Evolutionary conservation across 2,888 invertebrate species (phyloP), one percentile per base, ranked within the genome.

Genomic region (Oscheius onirici): DNA sequence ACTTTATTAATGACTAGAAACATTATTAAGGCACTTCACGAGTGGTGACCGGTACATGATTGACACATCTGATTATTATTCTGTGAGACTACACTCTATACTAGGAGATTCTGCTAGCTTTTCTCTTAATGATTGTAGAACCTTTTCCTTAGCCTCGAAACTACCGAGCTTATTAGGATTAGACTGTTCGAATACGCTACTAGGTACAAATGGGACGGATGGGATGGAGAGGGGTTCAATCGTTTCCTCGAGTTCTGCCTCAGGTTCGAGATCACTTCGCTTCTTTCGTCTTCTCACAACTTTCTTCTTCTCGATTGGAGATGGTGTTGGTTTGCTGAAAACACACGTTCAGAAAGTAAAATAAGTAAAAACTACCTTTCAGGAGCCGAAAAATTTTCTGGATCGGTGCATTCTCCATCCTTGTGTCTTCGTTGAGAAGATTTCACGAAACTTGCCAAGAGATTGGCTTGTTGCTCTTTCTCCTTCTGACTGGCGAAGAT

Each of bases 111-210:
- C 58, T 17, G 41, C 54, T 20, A 66, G 3, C 58, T 65, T 73
- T 51, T 80, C 74, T 60, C 76, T 80, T 54, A 81, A 66, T 55
- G 77, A 77, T 40, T 78, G 75, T 43, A 81, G 24, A 24, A 81
- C 74, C 51, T 77, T 65, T 54, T 81, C 81, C 34, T 78, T 76
- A 10, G 75, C 78, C 51, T 80, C 80, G 46, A 78, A 80, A 43
- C 73, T 69, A 22, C 78, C 78, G 3, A 77, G 44, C 20, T 72
- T 71, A 34, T 71, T 67, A 2, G 52, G 8, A n/a, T 58, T 70
- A 10, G 74, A 69, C 15, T 52, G n/a, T 49, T 69, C 69, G 11
- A 76, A 72, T n/a, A 75, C 69, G 10, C 71, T 71, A 41, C 63
- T 69, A 10, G 78, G 76, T 0, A 78, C 72, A 43, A 72, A 76